These are phyloP conservation scores for Steinernema khuongi DNA, from an alignment of 1,140 invertebrate genomes.

Conservation along the genomic window DNA sequence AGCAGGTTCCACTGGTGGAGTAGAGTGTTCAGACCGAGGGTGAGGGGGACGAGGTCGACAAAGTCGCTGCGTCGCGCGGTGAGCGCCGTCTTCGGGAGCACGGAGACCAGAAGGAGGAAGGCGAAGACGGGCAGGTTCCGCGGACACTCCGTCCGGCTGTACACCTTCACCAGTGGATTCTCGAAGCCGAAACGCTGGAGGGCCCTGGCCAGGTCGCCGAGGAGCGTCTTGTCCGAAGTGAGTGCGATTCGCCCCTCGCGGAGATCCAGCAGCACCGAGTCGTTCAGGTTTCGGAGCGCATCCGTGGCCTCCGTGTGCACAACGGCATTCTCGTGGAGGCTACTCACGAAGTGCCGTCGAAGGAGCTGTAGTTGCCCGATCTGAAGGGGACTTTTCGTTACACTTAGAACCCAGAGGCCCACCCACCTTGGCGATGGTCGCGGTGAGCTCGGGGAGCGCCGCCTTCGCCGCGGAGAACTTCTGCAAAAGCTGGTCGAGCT, in stretches of 20 bases:
- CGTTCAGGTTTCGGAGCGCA: not conserved
- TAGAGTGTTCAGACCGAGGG: not conserved
- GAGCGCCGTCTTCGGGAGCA: not conserved
- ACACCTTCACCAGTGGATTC: not conserved
- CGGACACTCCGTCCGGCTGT: not conserved
- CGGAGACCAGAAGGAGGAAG: not conserved
- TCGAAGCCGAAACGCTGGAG: not conserved
- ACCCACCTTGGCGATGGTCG: not conserved
- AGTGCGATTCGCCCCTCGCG: not conserved
- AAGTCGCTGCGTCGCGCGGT: not conserved
- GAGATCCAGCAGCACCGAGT: not conserved
- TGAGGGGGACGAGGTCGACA: not conserved
- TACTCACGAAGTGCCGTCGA: not conserved
- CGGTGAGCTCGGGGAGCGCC: not conserved
- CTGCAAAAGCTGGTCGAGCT: not conserved
- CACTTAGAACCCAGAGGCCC: not conserved
- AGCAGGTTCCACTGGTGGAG: not conserved
- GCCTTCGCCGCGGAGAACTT: not conserved
- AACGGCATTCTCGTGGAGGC: constrained; percentile 7
- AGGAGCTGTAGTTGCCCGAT: not conserved
- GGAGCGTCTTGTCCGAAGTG: not conserved
- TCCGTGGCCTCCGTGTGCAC: not conserved
- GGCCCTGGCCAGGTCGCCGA: not conserved
- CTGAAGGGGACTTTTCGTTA: not conserved
- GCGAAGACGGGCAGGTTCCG: not conserved